These are phyloP conservation scores for Tarsius wallacei DNA, from an alignment of 2,797 vertebrate species.

Conservation along the genomic window DNA sequence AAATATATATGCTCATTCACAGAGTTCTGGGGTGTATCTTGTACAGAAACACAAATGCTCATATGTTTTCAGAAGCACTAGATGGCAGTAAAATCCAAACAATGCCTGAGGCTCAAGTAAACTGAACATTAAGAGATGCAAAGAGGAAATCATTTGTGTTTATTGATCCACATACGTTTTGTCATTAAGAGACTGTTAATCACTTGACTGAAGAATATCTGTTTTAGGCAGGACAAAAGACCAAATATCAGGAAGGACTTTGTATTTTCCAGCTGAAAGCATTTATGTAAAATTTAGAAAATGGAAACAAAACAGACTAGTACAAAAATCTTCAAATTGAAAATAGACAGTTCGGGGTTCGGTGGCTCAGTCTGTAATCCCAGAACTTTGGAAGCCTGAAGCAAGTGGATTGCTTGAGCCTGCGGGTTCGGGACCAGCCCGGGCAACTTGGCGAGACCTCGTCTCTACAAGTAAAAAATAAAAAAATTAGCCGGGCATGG, in stretches of 20 bases:
- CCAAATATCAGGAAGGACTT: not conserved
- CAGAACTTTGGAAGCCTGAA: too few relatives aligned
- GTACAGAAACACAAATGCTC: conserved; percentile 54
- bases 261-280: conserved; percentile 32
- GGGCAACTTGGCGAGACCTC: too few relatives aligned
- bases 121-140: not conserved
- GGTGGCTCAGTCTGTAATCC: too few relatives aligned
- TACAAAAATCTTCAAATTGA: conserved; percentile 37
- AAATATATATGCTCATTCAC: not conserved
- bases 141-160: not conserved
- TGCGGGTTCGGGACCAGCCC: too few relatives aligned
- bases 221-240: conserved; percentile 47
- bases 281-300: conserved; percentile 34
- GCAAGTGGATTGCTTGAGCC: too few relatives aligned
- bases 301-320: not conserved
- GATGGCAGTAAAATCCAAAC: conserved; percentile 90
- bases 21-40: not conserved
- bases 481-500: too few relatives aligned
- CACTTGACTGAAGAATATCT: not conserved
- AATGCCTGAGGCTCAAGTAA: not conserved
- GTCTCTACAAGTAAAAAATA: too few relatives aligned
- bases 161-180: not conserved
- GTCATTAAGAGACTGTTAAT: not conserved
- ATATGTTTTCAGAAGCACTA: conserved; percentile 82
- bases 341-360: not conserved